Base-by-base conservation (phyloP, 2,888 invertebrate genomes). In the Phrixothrix hirtus region DNA sequence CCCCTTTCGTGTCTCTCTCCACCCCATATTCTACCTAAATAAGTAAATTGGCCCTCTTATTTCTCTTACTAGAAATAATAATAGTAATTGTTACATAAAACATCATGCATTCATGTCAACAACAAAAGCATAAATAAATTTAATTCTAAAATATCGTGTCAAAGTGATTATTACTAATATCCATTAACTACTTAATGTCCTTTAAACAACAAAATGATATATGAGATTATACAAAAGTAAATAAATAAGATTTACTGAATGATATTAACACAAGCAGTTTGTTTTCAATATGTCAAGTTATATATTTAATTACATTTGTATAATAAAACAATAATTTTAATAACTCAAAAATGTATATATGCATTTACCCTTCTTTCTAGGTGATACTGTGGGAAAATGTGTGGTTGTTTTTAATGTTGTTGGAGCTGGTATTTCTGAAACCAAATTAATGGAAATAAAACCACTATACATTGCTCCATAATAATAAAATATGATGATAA, bases 381-480 rank as follows among this genome's bases (percentile, higher is more conserved):
- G 77, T 34, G 82, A 79, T 60, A 80, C 78, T 45, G 83, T 82
- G 32, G 81, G 79, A 17, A 81, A 78, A 66, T 82, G 80, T 26
- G 77, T 75, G 2, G 89, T 83, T 43, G 84, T 83, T 56, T 81
- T 81, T n/a, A 83, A 79, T 1, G 90, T 90, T 17, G 90, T 89
- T 25, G 91, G 92, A 14, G 90, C 88, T 32, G 91, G 89, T 76
- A 92, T 90, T 83, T 92, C 92, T 92, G 81, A 56, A 78, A 78
- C 64, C 58, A 61, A 60, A 65, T 62, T 61, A 60, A 59, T 58
- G 49, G 51, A 47, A 52, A 55, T 44, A 59, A 61, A 49, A 51
- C 38, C 42, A 34, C 41, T 26, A 42, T 57, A 50, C 34, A 44
- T 49, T 54, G 42, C 52, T 39, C 51, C 48, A 42, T 49, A 36